These are phyloP conservation scores for Squalus acanthias DNA, from an alignment of 2,797 vertebrate species.

Conservation along the genomic window DNA sequence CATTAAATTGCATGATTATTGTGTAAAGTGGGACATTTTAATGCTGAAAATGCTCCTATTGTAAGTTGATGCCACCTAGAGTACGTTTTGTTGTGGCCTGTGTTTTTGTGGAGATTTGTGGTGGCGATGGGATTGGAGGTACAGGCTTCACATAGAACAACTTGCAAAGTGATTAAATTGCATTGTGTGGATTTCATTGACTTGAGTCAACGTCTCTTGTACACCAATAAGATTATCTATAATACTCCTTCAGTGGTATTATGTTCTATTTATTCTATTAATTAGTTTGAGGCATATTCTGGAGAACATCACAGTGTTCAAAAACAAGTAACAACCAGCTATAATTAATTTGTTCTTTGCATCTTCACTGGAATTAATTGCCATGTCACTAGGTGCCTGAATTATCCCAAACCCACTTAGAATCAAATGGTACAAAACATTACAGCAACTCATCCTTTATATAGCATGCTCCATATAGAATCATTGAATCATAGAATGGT, in stretches of 20 bases:
- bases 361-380: conserved; percentile 17
- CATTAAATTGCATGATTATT: too few species aligned
- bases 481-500: too few species aligned
- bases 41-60: background rate
- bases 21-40: too few species aligned
- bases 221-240: background rate
- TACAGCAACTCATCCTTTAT: background rate
- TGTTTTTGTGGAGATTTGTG: background rate
- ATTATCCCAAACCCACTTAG: background rate
- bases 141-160: background rate
- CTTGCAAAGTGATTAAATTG: too few species aligned
- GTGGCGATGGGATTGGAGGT: background rate
- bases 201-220: background rate
- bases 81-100: background rate
- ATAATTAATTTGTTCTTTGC: conserved; percentile 21
- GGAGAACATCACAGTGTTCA: background rate
- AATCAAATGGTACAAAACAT: background rate
- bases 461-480: background rate
- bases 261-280: conserved; percentile 14
- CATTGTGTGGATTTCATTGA: too few species aligned
- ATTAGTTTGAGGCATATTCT: background rate
- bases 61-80: background rate
- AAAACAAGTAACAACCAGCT: background rate
- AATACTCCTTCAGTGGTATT: background rate
- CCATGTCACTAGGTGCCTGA: background rate